A percentile compares a stretch with the other conserved stretches of the same genome.
phyloP scores from a whole-genome alignment of 2,797 vertebrate genomes.

The Trachurus trachurus region DNA sequence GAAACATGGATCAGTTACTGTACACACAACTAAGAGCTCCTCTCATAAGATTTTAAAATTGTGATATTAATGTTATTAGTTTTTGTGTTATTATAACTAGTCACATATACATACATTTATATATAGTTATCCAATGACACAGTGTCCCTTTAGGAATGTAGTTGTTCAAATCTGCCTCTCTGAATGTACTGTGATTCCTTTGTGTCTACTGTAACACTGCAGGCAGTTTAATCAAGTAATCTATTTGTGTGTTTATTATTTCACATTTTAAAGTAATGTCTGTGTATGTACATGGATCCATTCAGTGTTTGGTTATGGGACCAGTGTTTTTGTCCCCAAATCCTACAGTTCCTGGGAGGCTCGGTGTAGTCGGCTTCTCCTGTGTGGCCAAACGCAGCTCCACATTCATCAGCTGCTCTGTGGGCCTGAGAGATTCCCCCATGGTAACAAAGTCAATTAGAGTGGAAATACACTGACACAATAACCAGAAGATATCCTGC shows the following conservation, averaged over 20 bases:
- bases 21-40: no score
- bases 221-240: neutral
- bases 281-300: neutral
- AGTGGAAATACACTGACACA: slow-evolving; percentile 70
- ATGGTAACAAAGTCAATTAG: slow-evolving; percentile 65
- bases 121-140: no score
- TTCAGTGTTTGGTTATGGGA: neutral
- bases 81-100: no score
- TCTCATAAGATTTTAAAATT: no score
- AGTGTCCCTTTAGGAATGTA: no score
- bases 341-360: neutral
- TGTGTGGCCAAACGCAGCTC: slow-evolving; percentile 55
- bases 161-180: no score
- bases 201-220: neutral
- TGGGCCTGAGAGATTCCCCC: slow-evolving; percentile 59
- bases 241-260: neutral
- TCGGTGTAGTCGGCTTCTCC: slow-evolving; percentile 38
- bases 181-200: neutral
- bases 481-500: slow-evolving; percentile 57
- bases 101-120: no score
- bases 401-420: slow-evolving; percentile 64
- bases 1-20: no score
- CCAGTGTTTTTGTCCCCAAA: slow-evolving; percentile 12
- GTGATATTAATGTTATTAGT: no score
- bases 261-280: slow-evolving; percentile 10